phyloP scores from a whole-genome alignment of 1,140 invertebrate species.

The Drosophila dunni region DNA sequence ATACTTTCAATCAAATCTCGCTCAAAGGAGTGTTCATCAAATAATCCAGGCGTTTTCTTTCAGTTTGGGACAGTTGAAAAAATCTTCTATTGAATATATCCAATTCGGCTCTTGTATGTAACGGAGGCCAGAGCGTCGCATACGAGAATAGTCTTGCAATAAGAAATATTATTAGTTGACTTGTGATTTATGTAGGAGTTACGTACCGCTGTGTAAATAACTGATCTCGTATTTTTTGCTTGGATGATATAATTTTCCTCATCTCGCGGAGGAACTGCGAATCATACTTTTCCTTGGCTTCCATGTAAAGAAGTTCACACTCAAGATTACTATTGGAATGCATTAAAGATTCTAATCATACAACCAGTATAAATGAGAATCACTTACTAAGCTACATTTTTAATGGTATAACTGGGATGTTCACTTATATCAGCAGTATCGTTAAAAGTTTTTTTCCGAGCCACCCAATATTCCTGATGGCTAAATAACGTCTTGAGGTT shows the following conservation, averaged over 20 bases:
- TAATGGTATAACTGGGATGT: constrained; percentile 52
- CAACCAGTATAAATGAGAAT: too few species aligned
- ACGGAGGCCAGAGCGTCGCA: constrained; percentile 51
- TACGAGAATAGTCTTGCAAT: constrained; percentile 43
- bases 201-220: constrained; percentile 40
- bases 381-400: constrained; percentile 48
- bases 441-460: neutral
- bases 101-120: constrained; percentile 58
- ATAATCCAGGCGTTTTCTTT: constrained; percentile 44
- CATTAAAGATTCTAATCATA: neutral
- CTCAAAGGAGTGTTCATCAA: constrained; percentile 51
- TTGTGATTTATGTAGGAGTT: neutral
- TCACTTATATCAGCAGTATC: constrained; percentile 47
- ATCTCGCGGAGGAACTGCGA: constrained; percentile 43
- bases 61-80: constrained; percentile 39
- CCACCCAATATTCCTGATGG: constrained; percentile 7
- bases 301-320: constrained; percentile 32
- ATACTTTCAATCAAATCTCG: constrained; percentile 22
- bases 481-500: neutral
- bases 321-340: constrained; percentile 25
- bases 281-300: constrained; percentile 29
- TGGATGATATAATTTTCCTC: constrained; percentile 12
- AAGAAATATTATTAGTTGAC: neutral
- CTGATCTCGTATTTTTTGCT: constrained; percentile 22
- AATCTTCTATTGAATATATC: constrained; percentile 41